These are phyloP conservation scores for Intellagama lesueurii DNA, from an alignment of 2,797 vertebrate genomes.

Conservation along the genomic window DNA sequence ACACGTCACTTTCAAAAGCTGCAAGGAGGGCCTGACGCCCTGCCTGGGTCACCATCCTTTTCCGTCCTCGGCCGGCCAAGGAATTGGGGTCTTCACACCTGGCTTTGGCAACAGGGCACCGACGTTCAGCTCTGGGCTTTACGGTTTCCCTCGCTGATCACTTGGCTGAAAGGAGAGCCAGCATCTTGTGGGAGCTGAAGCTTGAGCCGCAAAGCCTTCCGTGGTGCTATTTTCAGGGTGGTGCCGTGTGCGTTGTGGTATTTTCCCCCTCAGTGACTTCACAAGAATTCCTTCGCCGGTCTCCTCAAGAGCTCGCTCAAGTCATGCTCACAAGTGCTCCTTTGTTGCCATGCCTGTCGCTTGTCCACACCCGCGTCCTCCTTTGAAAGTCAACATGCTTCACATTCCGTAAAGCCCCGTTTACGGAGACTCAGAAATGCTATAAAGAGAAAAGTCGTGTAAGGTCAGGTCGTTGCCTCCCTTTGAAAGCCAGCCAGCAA, in stretches of 20 bases:
- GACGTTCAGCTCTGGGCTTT: constrained; percentile 20
- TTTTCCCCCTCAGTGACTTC: constrained; percentile 48
- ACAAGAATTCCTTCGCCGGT: constrained; percentile 48
- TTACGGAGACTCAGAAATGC: constrained; percentile 55
- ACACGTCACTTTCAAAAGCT: too few relatives aligned
- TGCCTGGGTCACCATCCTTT: constrained; percentile 10
- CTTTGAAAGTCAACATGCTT: constrained; percentile 67
- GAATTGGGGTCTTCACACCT: constrained; percentile 33
- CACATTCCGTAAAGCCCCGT: constrained; percentile 56
- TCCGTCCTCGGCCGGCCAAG: not conserved
- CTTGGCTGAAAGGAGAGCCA: not conserved
- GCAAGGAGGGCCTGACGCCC: rapidly evolving
- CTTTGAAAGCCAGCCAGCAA: constrained; percentile 42
- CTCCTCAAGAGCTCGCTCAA: constrained; percentile 45
- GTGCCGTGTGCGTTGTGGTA: constrained; percentile 4
- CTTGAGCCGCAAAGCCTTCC: constrained; percentile 44
- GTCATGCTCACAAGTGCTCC: constrained; percentile 52
- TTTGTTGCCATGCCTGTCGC: constrained; percentile 56
- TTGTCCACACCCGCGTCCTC: constrained; percentile 58
- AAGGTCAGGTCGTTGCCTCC: constrained; percentile 61
- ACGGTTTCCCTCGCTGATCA: constrained; percentile 43
- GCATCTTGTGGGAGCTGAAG: constrained; percentile 25
- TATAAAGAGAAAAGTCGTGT: constrained; percentile 68
- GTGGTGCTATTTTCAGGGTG: constrained; percentile 8
- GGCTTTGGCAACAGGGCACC: constrained; percentile 13